A percentile compares a stretch with the other conserved stretches of the same genome.
Conservation (phyloP, 2,113 vertebrate genomes). For the Bolborhynchus lineola region DNA sequence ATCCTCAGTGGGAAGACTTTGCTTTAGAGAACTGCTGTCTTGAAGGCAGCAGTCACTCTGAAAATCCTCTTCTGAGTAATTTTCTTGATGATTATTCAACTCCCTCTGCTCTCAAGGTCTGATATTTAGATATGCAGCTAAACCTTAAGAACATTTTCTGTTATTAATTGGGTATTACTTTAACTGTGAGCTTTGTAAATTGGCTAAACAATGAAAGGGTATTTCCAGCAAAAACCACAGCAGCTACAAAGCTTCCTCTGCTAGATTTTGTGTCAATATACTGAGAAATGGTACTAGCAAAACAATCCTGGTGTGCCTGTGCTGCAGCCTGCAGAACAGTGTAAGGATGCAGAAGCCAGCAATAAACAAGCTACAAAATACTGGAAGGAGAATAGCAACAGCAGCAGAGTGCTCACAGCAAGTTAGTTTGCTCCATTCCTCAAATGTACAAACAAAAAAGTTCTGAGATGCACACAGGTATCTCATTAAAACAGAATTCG, state of each 20-base stretch:
- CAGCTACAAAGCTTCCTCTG: not conserved
- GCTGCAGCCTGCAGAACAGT: not conserved
- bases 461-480: not conserved
- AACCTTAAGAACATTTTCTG: not conserved
- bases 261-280: not conserved
- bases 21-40: not conserved
- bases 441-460: not conserved
- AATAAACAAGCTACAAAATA: not conserved
- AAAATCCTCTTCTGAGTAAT: constrained; percentile 5
- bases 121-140: not conserved
- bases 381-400: not conserved
- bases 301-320: not conserved
- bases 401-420: not conserved
- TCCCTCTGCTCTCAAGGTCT: not conserved
- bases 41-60: not conserved
- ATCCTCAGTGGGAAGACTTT: not conserved
- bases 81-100: not conserved
- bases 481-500: not conserved
- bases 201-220: not conserved
- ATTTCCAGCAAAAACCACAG: not conserved
- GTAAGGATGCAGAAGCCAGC: not conserved
- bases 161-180: not conserved
- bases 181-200: not conserved
- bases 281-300: not conserved
- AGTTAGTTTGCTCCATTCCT: not conserved